Evolutionary conservation across 2,113 vertebrate genomes (phyloP), one percentile per base, ranked within the genome.

Genomic region (Pagrus major): DNA sequence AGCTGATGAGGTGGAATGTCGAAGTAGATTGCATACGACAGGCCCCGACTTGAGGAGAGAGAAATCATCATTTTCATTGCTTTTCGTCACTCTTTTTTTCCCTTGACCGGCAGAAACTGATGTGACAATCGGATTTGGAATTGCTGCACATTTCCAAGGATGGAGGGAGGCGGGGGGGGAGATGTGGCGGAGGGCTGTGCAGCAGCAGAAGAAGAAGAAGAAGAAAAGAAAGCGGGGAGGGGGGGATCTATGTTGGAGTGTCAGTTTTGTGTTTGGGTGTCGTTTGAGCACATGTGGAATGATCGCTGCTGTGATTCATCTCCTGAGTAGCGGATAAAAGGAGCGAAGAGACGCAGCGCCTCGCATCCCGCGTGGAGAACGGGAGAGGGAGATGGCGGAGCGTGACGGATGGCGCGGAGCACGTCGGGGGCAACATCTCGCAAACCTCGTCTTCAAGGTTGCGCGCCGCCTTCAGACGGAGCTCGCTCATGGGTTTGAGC

Each of bases 1-100:
- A 87, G 81, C 82, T 91, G 90, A 94, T 91, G 92, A 93, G 90
- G 83, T 87, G 83, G 89, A 91, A 91, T 93, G 93, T 94, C 76
- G 71, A 81, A 90, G 89, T 78, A 91, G 84, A 94, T 94, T 92
- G 91, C 78, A 74, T 83, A 84, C 46, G 92, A 94, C 93, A 92
- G 82, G 91, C 88, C 72, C 68, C 58, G 89, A 91, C 92, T 88
- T 52, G 73, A 80, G 73, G 49, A 81, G 80, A 79, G 80, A 88
- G 73, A 89, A 90, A 91, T 92, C 86, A 90, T 93, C 56, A 68
- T 91, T 89, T 89, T 92, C 68, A 71, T 84, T 69, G 65, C 81
- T 74, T 79, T 81, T 74, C 59, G 77, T 88, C n/a, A 6, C 37
- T 16, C 31, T 52, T 51, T 75, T 76, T 59, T 29, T 39, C 18